Conservation (phyloP, 2,113 vertebrate species). For the Solenodon paradoxus region DNA sequence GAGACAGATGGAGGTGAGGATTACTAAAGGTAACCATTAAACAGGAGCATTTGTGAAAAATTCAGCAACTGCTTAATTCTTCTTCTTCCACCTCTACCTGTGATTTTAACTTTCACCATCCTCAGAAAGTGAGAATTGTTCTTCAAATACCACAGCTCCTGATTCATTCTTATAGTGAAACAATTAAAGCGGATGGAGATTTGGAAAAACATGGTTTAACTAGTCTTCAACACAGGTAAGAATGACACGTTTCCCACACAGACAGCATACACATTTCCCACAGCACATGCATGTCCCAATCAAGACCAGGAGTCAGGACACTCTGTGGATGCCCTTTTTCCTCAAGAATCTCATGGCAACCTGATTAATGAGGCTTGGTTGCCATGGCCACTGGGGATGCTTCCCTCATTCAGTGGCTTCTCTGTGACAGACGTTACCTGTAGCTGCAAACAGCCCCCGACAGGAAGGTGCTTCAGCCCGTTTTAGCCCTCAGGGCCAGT, state of each 20-base stretch:
- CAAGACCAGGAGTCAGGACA: background rate
- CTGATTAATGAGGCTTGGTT: background rate
- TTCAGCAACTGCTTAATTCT: background rate
- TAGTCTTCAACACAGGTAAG: background rate
- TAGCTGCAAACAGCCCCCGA: background rate
- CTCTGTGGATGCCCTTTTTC: background rate
- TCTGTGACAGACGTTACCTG: background rate
- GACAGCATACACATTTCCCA: rapidly evolving
- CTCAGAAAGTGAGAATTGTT: background rate
- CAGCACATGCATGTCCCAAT: background rate
- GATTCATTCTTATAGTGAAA: background rate
- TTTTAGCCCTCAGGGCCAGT: background rate
- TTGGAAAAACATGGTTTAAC: background rate
- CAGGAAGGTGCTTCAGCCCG: background rate
- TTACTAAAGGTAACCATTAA: background rate
- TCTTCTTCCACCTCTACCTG: background rate
- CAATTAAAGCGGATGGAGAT: background rate
- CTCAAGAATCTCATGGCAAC: background rate
- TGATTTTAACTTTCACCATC: background rate
- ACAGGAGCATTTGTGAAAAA: background rate
- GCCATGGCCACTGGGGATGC: background rate
- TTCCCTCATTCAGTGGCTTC: background rate
- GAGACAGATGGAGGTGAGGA: background rate
- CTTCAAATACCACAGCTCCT: background rate
- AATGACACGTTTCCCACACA: background rate